Percentiles rank a stretch among this genome's conserved stretches.
These are phyloP conservation scores for Nebria brevicollis DNA, from an alignment of 2,888 invertebrate genomes.

Conservation along the genomic window DNA sequence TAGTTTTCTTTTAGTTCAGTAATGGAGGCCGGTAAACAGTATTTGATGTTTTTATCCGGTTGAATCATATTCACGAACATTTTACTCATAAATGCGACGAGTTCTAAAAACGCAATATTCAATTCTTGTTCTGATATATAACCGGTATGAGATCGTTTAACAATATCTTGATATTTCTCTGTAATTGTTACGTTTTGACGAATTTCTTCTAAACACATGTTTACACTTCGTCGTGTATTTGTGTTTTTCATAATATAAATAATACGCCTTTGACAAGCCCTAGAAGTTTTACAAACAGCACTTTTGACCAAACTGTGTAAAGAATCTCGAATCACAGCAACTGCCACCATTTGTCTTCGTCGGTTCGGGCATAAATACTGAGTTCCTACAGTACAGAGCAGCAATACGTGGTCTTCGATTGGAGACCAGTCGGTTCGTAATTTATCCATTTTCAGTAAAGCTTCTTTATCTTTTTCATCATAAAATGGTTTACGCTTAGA, in stretches of 20 bases:
- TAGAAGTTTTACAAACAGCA: constrained; percentile 74
- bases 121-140: constrained; percentile 55
- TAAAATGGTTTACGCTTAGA: constrained; percentile 57
- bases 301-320: constrained; percentile 63
- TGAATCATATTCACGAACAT: constrained; percentile 54
- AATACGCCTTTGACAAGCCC: constrained; percentile 73
- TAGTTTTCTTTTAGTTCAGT: constrained; percentile 56
- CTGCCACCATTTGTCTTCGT: constrained; percentile 61
- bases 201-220: constrained; percentile 71
- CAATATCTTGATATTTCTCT: constrained; percentile 61
- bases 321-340: constrained; percentile 67
- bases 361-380: constrained; percentile 65
- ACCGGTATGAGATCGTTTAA: constrained; percentile 55
- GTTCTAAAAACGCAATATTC: constrained; percentile 58
- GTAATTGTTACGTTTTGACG: constrained; percentile 67
- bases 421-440: constrained; percentile 72
- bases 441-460: constrained; percentile 71
- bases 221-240: constrained; percentile 68
- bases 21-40: constrained; percentile 58
- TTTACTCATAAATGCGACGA: constrained; percentile 57
- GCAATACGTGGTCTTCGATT: constrained; percentile 75
- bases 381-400: constrained; percentile 74
- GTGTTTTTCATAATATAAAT: constrained; percentile 60
- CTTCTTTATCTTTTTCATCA: constrained; percentile 73
- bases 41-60: constrained; percentile 24